These are phyloP conservation scores for Teinopalpus imperialis DNA, from an alignment of 2,888 invertebrate genomes.

Conservation along the genomic window DNA sequence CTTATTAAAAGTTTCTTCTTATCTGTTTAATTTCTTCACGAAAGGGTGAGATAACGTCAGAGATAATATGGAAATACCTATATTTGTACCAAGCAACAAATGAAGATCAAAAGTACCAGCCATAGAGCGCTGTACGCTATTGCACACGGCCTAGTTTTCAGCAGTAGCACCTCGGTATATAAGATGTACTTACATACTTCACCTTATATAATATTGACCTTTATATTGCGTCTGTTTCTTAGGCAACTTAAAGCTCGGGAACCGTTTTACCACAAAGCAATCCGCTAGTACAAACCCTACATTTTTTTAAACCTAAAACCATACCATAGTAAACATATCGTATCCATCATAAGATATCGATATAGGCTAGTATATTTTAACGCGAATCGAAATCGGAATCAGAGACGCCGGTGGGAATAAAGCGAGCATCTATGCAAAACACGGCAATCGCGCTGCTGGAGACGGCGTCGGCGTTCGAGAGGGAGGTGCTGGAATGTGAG, in stretches of 20 bases:
- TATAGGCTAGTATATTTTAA: constrained; percentile 37
- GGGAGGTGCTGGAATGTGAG: constrained; percentile 76
- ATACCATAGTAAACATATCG: constrained; percentile 60
- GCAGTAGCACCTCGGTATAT: constrained; percentile 55
- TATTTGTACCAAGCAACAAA: constrained; percentile 47
- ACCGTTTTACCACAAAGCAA: background rate
- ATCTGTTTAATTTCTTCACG: too few species aligned
- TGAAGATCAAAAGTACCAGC: constrained; percentile 61
- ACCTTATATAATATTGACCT: constrained; percentile 38
- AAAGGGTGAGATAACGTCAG: too few species aligned
- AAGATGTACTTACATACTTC: constrained; percentile 46
- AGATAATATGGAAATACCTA: too few species aligned
- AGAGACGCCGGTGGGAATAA: constrained; percentile 49
- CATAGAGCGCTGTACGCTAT: constrained; percentile 64
- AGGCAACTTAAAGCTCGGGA: background rate
- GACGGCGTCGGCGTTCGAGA: constrained; percentile 71
- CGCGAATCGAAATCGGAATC: constrained; percentile 44
- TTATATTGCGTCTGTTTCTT: constrained; percentile 17
- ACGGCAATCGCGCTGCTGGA: constrained; percentile 75
- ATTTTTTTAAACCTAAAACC: constrained; percentile 45
- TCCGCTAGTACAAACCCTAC: background rate
- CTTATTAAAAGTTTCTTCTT: too few species aligned
- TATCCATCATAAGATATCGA: constrained; percentile 29
- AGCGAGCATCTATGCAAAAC: constrained; percentile 75
- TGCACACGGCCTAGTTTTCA: constrained; percentile 65